phyloP scores from a whole-genome alignment of 2,888 invertebrate species.

The Mimachlamys varia region DNA sequence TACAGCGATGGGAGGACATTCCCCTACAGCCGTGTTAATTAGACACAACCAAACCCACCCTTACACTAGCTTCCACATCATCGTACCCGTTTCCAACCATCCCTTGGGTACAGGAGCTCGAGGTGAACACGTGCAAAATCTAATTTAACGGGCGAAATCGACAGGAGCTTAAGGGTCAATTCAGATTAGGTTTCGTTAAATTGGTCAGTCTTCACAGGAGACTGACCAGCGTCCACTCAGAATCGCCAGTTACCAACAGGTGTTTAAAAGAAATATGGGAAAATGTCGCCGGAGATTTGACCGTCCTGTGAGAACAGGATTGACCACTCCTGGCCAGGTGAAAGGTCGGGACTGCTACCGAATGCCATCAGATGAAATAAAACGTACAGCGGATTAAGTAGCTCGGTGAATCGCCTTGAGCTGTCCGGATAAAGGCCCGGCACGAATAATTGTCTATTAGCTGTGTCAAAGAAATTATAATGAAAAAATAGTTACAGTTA shows the following conservation, averaged over 20 bases:
- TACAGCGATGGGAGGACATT: not conserved
- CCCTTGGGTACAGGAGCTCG: not conserved
- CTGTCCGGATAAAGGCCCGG: not conserved
- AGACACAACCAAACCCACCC: not conserved
- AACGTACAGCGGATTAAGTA: not conserved
- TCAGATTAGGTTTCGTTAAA: slow-evolving; percentile 46
- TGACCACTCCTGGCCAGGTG: not conserved
- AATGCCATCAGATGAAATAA: slow-evolving; percentile 14
- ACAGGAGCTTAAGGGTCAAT: slow-evolving; percentile 46
- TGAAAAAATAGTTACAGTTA: slow-evolving; percentile 13
- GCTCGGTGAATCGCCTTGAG: not conserved
- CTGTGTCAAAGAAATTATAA: not conserved
- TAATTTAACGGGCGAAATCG: slow-evolving; percentile 43
- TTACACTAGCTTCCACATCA: not conserved
- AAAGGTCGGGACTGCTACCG: not conserved
- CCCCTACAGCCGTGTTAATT: not conserved
- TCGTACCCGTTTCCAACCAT: not conserved
- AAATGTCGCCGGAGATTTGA: slow-evolving; percentile 18
- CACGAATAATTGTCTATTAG: not conserved
- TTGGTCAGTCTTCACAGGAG: slow-evolving; percentile 32
- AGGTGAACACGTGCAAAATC: slow-evolving; percentile 36
- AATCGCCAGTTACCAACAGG: slow-evolving; percentile 35
- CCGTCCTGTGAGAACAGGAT: slow-evolving; percentile 5
- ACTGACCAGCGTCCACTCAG: slow-evolving; percentile 31
- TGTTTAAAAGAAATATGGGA: slow-evolving; percentile 33